These are phyloP conservation scores for Xenopus borealis DNA, from an alignment of 2,113 vertebrate genomes.

Conservation along the genomic window DNA sequence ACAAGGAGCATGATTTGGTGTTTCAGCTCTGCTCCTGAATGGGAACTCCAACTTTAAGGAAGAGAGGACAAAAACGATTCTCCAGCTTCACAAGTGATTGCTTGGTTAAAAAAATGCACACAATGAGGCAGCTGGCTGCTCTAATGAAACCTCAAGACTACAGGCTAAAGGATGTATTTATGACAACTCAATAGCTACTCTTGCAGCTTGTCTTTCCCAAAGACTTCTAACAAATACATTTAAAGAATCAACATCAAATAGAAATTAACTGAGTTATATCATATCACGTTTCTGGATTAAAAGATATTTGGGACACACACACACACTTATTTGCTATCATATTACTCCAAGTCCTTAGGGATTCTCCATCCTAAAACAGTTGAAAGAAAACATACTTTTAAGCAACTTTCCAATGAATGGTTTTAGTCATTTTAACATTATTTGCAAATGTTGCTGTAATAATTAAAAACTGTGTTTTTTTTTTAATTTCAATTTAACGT, in stretches of 20 bases:
- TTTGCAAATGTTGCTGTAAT: too few species aligned
- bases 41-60: slow-evolving; percentile 67
- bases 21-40: slow-evolving; percentile 59
- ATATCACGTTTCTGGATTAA: slow-evolving; percentile 52
- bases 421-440: too few species aligned
- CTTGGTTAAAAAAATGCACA: slow-evolving; percentile 61
- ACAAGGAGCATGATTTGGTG: slow-evolving; percentile 54
- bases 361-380: too few species aligned
- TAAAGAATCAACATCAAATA: slow-evolving; percentile 60
- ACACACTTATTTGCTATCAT: slow-evolving; percentile 46
- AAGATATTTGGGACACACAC: slow-evolving; percentile 47
- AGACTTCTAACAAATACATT: slow-evolving; percentile 63
- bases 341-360: slow-evolving; percentile 1
- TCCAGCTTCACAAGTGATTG: slow-evolving; percentile 62
- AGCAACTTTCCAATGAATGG: too few species aligned
- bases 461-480: too few species aligned
- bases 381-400: too few species aligned
- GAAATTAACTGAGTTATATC: background rate
- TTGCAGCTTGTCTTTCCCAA: slow-evolving; percentile 64
- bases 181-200: slow-evolving; percentile 65
- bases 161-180: slow-evolving; percentile 65
- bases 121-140: slow-evolving; percentile 73
- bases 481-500: background rate
- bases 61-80: slow-evolving; percentile 70
- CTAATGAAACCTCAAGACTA: slow-evolving; percentile 70